Base-by-base conservation (phyloP, 2,888 invertebrate species). In the Trichopria drosophilae region DNA sequence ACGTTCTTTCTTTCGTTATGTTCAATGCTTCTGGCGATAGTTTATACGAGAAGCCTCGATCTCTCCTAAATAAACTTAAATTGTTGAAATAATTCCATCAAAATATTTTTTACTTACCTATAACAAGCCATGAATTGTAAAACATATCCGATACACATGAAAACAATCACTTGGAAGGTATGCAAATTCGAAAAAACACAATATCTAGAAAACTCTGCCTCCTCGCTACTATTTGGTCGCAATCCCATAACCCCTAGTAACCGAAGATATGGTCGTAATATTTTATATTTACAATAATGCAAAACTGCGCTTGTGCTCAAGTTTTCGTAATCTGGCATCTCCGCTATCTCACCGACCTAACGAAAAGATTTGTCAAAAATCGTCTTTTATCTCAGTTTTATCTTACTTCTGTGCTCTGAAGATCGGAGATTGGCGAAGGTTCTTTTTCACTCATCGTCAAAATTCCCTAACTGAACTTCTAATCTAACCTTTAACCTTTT, bases 281-380 rank as follows among this genome's bases (percentile, higher is more conserved):
- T 88, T 83, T 88, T 89, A 46, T 82, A 83, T 78, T 91, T 89
- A 78, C 91, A 91, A 67, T 88, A 89, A 71, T 84, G 83, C 69
- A 91, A 79, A 59, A 90, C 84, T 7, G 88, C 87, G 9, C 90
- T 88, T 22, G 88, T 88, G 63, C 87, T 88, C 73, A 84, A 79
- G 60, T 83, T 82, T 60, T 84, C 82, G 29, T 81, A 81, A 66
- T 83, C 82, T 53, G 85, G 84, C 55, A 82, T 82, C 67, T 87
- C 87, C 1, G 82, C 81, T 61, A 85, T 83, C 74, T 87, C 86
- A 52, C 85, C 86, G 61, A 85, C 83, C 86, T 87, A 71, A 50
- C 45, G 52, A 35, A 48, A 39, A 53, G 37, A 49, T 12, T 32
- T 56, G 16, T 32, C 3, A 34, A 5, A 26, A 19, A 36, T 18